These are phyloP conservation scores for Athene cunicularia DNA, from an alignment of 2,113 vertebrate genomes.

Conservation along the genomic window DNA sequence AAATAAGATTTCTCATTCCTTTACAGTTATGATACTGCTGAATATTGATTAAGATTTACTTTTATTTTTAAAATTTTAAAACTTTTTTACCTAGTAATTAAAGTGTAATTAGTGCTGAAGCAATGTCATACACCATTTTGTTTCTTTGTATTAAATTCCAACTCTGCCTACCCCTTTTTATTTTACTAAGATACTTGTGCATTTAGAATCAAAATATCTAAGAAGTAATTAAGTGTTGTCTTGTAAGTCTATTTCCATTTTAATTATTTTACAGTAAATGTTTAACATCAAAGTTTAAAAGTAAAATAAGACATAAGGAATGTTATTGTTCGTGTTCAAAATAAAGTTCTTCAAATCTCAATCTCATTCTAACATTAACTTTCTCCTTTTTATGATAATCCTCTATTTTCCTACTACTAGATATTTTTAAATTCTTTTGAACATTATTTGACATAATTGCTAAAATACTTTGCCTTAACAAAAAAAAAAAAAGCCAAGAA, in stretches of 20 bases:
- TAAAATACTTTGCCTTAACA: not conserved
- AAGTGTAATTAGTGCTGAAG: not conserved
- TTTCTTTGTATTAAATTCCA: not conserved
- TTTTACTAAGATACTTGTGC: not conserved
- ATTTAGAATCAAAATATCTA: not conserved
- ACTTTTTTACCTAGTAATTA: not conserved
- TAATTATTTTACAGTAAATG: not conserved
- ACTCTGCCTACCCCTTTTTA: not conserved
- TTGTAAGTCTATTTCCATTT: not conserved
- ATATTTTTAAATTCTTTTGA: not conserved
- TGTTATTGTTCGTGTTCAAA: not conserved
- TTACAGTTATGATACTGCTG: not conserved
- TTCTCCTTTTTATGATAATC: not conserved
- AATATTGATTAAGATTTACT: not conserved
- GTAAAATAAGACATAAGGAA: not conserved
- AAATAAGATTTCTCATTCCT: not conserved
- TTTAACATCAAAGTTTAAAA: not conserved
- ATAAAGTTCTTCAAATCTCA: not conserved
- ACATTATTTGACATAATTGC: not conserved
- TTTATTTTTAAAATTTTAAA: not conserved
- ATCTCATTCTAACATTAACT: not conserved
- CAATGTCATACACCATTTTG: not conserved
- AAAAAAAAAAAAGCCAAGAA: not conserved
- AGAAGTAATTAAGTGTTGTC: not conserved
- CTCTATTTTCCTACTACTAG: not conserved